Base-by-base conservation (phyloP, 2,113 vertebrate species). In the Cottus gobio region DNA sequence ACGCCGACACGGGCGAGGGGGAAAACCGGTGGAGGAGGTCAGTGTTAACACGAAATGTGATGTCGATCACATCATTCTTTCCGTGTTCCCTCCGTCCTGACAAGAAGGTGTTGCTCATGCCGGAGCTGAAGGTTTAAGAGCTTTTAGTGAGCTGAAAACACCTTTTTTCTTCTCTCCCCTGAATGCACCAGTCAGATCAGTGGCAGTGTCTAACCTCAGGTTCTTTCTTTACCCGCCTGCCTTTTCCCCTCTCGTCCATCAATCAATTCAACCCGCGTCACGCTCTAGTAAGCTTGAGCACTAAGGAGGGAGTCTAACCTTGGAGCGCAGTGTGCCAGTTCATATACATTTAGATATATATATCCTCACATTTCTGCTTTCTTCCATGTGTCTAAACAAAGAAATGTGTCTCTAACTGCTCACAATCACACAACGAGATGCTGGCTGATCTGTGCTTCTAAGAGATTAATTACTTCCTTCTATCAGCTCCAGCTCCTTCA, bases 261-360 rank as follows among this genome's bases (percentile, higher is more conserved):
- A 85, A 84, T 93, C 91, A 91, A 34, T 71, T 61, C 64, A 4
- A 69, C 76, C 81, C 4, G n/a, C 75, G 15, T 66, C 84, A 57
- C 44, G 82, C 90, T 86, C 79, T 57, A 56, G 68, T 91, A 84
- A 91, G 83, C 82, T 69, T 90, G 92, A 92, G 86, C 87, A 89
- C 75, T 70, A 57, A 77, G 81, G 62, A 89, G 82, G 72, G 62
- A 80, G 20, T 67, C 44, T 31, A 24, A 69, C 67, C 60, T 82
- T 28, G 5, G 67, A 76, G 82, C 42, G 2, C 24, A 0, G 31
- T 26, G 84, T 85, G 87, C 10, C 10, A 31, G 34, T 12, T 69
- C 61, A 54, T 56, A 71, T 57, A 58, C 57, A 75, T 54, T 18
- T 13, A 46, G 16, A 48, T 48, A 20, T 22, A 57, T 15, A 74